These are phyloP conservation scores for Brenthis ino DNA, from an alignment of 2,888 invertebrate genomes.

Conservation along the genomic window DNA sequence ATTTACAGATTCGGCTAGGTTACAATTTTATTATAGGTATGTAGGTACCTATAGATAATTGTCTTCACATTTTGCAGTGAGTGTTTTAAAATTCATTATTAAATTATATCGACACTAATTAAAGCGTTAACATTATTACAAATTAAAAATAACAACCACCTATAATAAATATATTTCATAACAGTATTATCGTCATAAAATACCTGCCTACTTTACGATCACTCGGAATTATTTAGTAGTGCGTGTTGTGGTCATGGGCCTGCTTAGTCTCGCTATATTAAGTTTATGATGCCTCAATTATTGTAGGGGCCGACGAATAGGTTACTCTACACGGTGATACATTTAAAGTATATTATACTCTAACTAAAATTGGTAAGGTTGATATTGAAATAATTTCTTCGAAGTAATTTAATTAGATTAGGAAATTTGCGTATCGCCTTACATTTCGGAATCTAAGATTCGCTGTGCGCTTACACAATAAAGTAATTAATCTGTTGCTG, in stretches of 20 bases:
- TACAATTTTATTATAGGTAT: too few relatives aligned
- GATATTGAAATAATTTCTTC: conserved; percentile 5
- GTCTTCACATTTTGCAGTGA: neutral
- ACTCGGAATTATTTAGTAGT: conserved; percentile 36
- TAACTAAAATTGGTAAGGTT: conserved; percentile 2
- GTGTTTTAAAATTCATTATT: neutral
- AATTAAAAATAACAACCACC: conserved; percentile 31
- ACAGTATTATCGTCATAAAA: conserved; percentile 37
- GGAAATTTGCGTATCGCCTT: conserved; percentile 27
- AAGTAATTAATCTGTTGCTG: conserved; percentile 28
- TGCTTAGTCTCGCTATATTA: conserved; percentile 47
- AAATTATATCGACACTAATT: conserved; percentile 29
- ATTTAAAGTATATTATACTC: conserved; percentile 14
- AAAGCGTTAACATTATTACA: conserved; percentile 25
- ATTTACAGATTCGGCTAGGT: too few relatives aligned
- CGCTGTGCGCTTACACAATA: conserved; percentile 26
- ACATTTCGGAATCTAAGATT: conserved; percentile 20
- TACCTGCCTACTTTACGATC: conserved; percentile 36
- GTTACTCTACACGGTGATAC: conserved; percentile 24
- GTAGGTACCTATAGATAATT: neutral
- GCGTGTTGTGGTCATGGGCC: conserved; percentile 44
- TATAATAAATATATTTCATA: conserved; percentile 36
- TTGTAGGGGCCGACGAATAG: conserved; percentile 39
- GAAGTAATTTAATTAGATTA: conserved; percentile 19
- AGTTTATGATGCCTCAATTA: conserved; percentile 46